Base-by-base conservation (phyloP, 1,140 invertebrate genomes). In the Magallana gigas region DNA sequence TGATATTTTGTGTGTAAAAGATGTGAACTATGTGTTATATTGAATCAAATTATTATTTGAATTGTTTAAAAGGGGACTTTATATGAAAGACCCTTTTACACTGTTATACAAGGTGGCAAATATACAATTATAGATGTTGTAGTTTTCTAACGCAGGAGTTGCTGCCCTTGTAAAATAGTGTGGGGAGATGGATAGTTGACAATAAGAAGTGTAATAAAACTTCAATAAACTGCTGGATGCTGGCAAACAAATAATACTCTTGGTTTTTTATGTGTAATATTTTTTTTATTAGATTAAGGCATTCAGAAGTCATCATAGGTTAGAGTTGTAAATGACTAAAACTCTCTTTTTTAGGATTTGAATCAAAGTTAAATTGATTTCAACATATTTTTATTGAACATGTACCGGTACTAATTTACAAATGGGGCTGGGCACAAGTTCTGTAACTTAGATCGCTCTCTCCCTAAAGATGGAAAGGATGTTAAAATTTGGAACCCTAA, bases 61-160 rank as follows among this genome's bases (percentile, higher is more conserved):
- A 76, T 29, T 76, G 68, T 76, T 8, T 14, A 36, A 23, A 68
- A 48, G n/a, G n/a, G 16, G 64, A n/a, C 64, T 68, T 23, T 18
- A 23, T 76, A 12, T 36, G 68, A 23, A 18, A 12, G 23, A 76
- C 14, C 8, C 5, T 76, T 76, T 76, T 76, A 36, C 36, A 76
- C 36, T 76, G 68, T 76, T 76, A 76, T 29, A 76, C 68, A 29
- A 76, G 23, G 23, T 76, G 18, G 68, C 68, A 76, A 76, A 76
- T 12, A 76, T 29, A 29, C 36, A 36, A 18, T 29, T 76, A 76
- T 76, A 36, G 36, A 76, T 76, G 68, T 29, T 76, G 68, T 29
- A 36, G 12, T 76, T 7, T 76, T 76, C 18, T 9, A 29, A 18
- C 29, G 68, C 23, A 76, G 68, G 68, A 76, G 68, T 76, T 76